phyloP scores from a whole-genome alignment of 2,797 vertebrate species.

The Melanogrammus aeglefinus region DNA sequence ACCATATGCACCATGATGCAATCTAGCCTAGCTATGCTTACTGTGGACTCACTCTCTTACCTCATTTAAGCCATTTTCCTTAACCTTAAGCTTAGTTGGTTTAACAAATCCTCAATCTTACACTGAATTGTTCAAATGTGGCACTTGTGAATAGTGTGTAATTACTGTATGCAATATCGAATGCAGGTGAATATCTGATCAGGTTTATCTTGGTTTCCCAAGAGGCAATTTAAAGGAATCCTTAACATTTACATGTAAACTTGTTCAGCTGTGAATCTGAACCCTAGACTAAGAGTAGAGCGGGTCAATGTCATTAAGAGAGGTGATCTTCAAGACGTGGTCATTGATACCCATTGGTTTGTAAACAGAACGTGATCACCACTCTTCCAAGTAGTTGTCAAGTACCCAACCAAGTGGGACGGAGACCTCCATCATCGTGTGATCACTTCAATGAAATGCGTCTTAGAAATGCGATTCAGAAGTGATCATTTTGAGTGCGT shows the following conservation, averaged over 20 bases:
- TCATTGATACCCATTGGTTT: neutral
- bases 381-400: neutral
- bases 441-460: neutral
- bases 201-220: constrained; percentile 1
- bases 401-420: neutral
- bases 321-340: neutral
- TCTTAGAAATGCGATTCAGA: constrained; percentile 2
- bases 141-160: neutral
- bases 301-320: neutral
- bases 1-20: constrained; percentile 33
- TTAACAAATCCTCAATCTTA: constrained; percentile 1
- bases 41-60: constrained; percentile 13
- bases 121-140: neutral
- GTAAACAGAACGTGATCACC: neutral
- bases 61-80: constrained; percentile 13
- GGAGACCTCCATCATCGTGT: neutral
- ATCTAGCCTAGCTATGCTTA: constrained; percentile 6
- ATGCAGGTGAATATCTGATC: neutral
- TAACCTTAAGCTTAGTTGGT: neutral
- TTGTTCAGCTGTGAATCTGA: neutral
- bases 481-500: neutral
- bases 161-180: neutral
- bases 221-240: neutral
- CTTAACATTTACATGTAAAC: neutral
- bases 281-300: neutral